A percentile compares a stretch with the other conserved stretches of the same genome.
Evolutionary conservation across 2,113 vertebrate genomes (phyloP).

Genomic region (Orientallactaga bullata): DNA sequence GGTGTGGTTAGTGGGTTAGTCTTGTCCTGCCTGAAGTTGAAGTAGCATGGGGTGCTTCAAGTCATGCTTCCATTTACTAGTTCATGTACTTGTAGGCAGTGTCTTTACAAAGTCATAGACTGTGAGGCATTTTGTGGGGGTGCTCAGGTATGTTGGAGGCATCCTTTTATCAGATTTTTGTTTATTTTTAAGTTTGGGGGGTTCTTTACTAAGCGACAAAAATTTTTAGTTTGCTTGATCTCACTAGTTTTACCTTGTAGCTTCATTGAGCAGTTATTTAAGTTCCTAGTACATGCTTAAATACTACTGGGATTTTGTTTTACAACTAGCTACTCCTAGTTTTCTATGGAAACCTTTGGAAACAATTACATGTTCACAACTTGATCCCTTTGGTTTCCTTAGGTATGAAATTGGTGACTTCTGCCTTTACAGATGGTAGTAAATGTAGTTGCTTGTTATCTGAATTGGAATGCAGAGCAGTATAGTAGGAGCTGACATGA

Average conservation of each 20-base stretch:
- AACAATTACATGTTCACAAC: background rate
- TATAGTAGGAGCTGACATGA: background rate
- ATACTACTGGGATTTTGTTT: background rate
- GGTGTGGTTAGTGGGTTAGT: too few relatives aligned
- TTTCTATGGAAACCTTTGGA: slow-evolving; percentile 27
- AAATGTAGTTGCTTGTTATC: background rate
- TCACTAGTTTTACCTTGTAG: background rate
- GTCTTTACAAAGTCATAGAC: background rate
- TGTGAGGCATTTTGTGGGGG: background rate
- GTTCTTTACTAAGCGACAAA: background rate
- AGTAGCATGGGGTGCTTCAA: background rate
- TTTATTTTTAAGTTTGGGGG: background rate
- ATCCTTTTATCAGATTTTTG: background rate
- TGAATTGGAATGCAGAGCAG: slow-evolving; percentile 36
- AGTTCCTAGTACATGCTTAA: background rate
- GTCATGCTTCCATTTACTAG: background rate
- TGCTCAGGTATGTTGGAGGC: background rate
- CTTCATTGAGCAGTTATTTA: background rate
- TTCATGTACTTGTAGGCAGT: background rate
- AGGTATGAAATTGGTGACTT: background rate
- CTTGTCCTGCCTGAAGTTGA: background rate
- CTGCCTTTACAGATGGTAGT: background rate
- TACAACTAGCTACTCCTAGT: background rate
- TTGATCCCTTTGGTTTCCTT: slow-evolving; percentile 13
- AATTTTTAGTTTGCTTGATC: background rate